Base-by-base conservation (phyloP, 2,888 invertebrate species). In the Pheosia tremula region DNA sequence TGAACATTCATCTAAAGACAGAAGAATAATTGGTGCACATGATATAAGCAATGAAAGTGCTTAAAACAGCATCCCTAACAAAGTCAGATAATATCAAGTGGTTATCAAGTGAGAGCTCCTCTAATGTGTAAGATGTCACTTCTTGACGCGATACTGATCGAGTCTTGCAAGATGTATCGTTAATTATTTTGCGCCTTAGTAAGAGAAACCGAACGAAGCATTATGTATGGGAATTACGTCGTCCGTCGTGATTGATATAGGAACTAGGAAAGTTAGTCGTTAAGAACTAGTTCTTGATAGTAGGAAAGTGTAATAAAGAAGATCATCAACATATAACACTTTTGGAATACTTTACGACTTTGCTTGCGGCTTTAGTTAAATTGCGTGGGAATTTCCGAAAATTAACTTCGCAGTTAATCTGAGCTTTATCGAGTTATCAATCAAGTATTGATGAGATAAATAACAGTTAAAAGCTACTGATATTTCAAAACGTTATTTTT, bases 121-220 rank as follows among this genome's bases (percentile, higher is more conserved):
- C 63, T 52, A 53, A 37, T 11, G 53, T 37, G 37, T 36, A 11
- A 45, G 11, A 52, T 66, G 67, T 67, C 67, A 72, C 62, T 64
- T 57, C 59, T 63, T 61, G 65, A 63, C 56, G 63, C 60, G 59
- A 70, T 61, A 75, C 64, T 72, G 73, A 72, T 75, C 61, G 67
- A 75, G 62, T 64, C 62, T 57, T 58, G 58, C 60, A 60, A 57
- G n/a, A 49, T 54, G 47, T 43, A 53, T 36, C 49, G 43, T 45
- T 69, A 71, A 74, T 75, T 63, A 66, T 65, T 67, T 59, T 60
- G 56, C 49, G 57, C 50, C 59, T 49, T 6, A 41, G 49, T 57
- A 57, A 63, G 49, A 72, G 63, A 71, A 75, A 67, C 58, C 47
- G 38, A 43, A 59, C 67, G 66, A 62, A 63, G 62, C 63, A 66